Conservation (phyloP, 2,888 invertebrate species). For the Polymixis flavicincta region DNA sequence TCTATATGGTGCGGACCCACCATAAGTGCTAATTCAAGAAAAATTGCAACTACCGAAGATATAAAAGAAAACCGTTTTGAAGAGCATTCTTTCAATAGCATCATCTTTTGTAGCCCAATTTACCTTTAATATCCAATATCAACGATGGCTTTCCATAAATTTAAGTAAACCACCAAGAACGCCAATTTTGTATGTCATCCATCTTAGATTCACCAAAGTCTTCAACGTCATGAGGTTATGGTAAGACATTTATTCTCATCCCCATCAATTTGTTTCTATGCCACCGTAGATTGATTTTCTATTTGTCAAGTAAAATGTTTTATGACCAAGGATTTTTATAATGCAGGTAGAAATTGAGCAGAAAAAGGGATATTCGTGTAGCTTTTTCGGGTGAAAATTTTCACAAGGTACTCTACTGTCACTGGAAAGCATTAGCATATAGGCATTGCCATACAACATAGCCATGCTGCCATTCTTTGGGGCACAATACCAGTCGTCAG, state of each 20-base stretch:
- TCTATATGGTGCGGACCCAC: too few relatives aligned
- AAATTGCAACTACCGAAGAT: background rate
- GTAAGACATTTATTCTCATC: constrained; percentile 31
- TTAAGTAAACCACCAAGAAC: background rate
- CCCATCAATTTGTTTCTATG: constrained; percentile 35
- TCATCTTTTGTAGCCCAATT: background rate
- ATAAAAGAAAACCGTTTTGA: background rate
- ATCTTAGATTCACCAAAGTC: constrained; percentile 32
- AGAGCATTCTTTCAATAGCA: background rate
- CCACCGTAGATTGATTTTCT: constrained; percentile 7
- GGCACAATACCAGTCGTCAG: background rate
- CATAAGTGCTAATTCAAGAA: background rate
- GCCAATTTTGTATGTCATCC: constrained; percentile 14
- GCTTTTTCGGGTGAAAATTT: background rate
- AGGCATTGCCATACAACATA: background rate
- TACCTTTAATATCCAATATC: background rate
- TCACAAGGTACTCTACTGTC: background rate
- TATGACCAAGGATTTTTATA: background rate
- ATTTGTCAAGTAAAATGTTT: constrained; percentile 10
- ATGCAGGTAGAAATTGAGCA: background rate
- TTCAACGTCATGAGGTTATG: constrained; percentile 48
- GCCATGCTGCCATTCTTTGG: background rate
- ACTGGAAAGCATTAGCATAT: background rate
- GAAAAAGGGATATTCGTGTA: background rate
- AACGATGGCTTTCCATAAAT: background rate